These are phyloP conservation scores for Etheostoma spectabile DNA, from an alignment of 2,113 vertebrate species.

Conservation along the genomic window DNA sequence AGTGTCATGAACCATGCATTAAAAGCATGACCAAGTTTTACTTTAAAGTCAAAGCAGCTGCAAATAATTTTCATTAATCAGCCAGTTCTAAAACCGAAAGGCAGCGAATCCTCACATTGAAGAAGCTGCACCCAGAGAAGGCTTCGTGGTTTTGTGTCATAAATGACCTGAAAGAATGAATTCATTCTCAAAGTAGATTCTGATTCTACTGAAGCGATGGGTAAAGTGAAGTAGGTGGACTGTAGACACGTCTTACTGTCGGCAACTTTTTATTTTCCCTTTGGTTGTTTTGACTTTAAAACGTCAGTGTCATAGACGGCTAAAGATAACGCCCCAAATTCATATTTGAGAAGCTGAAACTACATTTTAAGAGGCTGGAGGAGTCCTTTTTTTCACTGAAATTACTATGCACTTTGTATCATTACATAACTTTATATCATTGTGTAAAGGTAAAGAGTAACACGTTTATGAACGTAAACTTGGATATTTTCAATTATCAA, in stretches of 20 bases:
- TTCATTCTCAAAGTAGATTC: background rate
- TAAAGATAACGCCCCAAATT: background rate
- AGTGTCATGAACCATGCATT: background rate
- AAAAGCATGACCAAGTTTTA: background rate
- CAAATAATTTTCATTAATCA: background rate
- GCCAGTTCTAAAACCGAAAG: background rate
- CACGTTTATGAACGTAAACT: too few relatives aligned
- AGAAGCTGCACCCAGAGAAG: background rate
- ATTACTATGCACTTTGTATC: background rate
- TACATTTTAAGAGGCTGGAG: too few relatives aligned
- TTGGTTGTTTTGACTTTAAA: too few relatives aligned
- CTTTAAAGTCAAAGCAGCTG: background rate
- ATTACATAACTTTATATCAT: background rate
- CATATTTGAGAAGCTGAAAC: background rate
- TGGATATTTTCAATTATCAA: background rate
- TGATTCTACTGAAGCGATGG: background rate
- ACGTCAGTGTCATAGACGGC: too few relatives aligned
- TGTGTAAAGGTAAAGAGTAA: background rate
- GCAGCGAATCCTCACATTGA: background rate
- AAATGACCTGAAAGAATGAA: background rate
- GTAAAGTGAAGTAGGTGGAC: background rate
- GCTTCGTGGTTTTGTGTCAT: background rate
- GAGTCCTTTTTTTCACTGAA: background rate
- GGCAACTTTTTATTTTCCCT: too few relatives aligned
- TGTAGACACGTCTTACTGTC: background rate